phyloP scores from a whole-genome alignment of 2,888 invertebrate genomes.

The Sphaerophoria rueppellii region DNA sequence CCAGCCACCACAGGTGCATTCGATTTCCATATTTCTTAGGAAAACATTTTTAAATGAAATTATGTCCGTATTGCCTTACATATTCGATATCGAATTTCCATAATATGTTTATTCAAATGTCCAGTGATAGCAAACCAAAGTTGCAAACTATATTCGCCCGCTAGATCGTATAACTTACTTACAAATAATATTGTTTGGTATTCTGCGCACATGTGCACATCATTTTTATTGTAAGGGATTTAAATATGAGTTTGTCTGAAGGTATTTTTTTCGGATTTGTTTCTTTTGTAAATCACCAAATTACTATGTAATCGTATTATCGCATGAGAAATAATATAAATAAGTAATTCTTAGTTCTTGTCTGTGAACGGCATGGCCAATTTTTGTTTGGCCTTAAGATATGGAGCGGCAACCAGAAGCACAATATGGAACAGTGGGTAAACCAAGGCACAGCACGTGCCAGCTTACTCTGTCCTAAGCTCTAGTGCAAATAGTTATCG shows the following conservation, averaged over 20 bases:
- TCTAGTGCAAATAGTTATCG: slow-evolving; percentile 59
- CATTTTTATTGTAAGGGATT: slow-evolving; percentile 4
- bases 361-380: slow-evolving; percentile 7
- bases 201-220: slow-evolving; percentile 60
- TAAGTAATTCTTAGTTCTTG: slow-evolving; percentile 25
- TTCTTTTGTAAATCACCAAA: slow-evolving; percentile 46
- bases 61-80: slow-evolving; percentile 52
- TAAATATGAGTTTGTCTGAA: not conserved
- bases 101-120: slow-evolving; percentile 53
- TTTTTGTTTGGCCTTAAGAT: slow-evolving; percentile 32
- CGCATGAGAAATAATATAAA: slow-evolving; percentile 23
- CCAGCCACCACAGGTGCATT: slow-evolving; percentile 48
- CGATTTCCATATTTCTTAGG: slow-evolving; percentile 63
- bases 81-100: slow-evolving; percentile 56
- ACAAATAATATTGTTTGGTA: slow-evolving; percentile 30
- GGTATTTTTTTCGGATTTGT: slow-evolving; percentile 11
- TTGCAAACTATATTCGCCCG: slow-evolving; percentile 19
- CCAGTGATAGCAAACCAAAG: slow-evolving; percentile 15
- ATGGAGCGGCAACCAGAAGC: not conserved
- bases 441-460: slow-evolving; percentile 34
- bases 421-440: too few species aligned
- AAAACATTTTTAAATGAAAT: slow-evolving; percentile 61
- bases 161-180: not conserved
- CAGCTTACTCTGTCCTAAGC: slow-evolving; percentile 15
- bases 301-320: slow-evolving; percentile 53